phyloP scores from a whole-genome alignment of 2,797 vertebrate species.

The Linurgus olivaceus region DNA sequence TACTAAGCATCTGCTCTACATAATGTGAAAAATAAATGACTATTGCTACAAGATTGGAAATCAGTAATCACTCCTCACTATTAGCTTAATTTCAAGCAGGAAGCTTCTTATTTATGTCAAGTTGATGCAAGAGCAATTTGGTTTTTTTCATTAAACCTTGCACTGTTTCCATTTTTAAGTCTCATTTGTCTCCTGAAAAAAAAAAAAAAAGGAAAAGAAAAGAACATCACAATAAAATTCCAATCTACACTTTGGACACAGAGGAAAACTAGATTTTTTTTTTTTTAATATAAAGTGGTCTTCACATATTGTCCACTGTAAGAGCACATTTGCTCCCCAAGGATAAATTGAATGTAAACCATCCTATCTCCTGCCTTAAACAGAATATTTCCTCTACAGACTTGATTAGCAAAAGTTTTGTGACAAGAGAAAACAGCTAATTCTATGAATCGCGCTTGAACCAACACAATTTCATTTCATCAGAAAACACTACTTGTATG shows the following conservation, averaged over 20 bases:
- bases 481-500: neutral
- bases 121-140: neutral
- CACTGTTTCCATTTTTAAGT: neutral
- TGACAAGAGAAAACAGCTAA: neutral
- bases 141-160: neutral
- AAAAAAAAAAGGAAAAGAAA: neutral
- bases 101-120: neutral
- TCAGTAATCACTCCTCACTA: neutral
- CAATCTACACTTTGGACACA: neutral
- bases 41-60: neutral
- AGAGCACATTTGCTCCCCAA: neutral
- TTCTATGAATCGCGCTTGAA: neutral
- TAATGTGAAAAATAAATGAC: neutral
- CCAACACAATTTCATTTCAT: neutral
- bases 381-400: neutral
- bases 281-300: neutral
- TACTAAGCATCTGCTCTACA: neutral
- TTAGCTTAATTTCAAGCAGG: neutral
- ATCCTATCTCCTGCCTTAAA: neutral
- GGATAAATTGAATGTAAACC: neutral
- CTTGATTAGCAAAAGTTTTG: neutral
- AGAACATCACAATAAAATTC: neutral
- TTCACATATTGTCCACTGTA: neutral
- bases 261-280: neutral
- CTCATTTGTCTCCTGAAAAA: neutral